These are phyloP conservation scores for Echinarachnius parma DNA, from an alignment of 53 echinoderm and acorn worm genomes.

Conservation along the genomic window DNA sequence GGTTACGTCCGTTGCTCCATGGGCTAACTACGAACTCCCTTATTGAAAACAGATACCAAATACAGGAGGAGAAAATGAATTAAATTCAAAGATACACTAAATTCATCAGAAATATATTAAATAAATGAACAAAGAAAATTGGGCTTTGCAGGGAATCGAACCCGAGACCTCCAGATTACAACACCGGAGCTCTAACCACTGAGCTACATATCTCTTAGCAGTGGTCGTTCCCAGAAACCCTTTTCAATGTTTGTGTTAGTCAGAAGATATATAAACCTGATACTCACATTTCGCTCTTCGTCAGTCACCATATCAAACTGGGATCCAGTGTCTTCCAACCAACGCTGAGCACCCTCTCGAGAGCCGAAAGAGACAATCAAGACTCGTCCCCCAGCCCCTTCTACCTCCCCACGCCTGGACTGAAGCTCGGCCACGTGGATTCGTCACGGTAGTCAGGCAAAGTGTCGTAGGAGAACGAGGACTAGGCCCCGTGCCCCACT, in stretches of 20 bases:
- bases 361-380: constrained; percentile 85
- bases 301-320: constrained; percentile 83
- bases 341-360: constrained; percentile 62
- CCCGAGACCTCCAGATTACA: too few species aligned
- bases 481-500: constrained; percentile 44
- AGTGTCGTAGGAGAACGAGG: constrained; percentile 77
- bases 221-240: too few species aligned
- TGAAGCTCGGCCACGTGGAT: constrained; percentile 73
- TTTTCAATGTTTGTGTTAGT: too few species aligned
- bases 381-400: constrained; percentile 59
- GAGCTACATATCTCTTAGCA: too few species aligned
- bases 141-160: too few species aligned
- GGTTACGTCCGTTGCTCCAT: too few species aligned
- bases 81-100: too few species aligned
- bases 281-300: constrained; percentile 63
- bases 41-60: too few species aligned
- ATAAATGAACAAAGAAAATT: neutral
- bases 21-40: too few species aligned
- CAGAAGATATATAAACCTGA: neutral
- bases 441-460: constrained; percentile 99
- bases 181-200: too few species aligned
- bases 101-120: too few species aligned
- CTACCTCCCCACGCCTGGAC: constrained; percentile 49
- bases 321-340: constrained; percentile 78
- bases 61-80: too few species aligned